phyloP scores from a whole-genome alignment of 1,140 invertebrate genomes.

The Anoplophora glabripennis region DNA sequence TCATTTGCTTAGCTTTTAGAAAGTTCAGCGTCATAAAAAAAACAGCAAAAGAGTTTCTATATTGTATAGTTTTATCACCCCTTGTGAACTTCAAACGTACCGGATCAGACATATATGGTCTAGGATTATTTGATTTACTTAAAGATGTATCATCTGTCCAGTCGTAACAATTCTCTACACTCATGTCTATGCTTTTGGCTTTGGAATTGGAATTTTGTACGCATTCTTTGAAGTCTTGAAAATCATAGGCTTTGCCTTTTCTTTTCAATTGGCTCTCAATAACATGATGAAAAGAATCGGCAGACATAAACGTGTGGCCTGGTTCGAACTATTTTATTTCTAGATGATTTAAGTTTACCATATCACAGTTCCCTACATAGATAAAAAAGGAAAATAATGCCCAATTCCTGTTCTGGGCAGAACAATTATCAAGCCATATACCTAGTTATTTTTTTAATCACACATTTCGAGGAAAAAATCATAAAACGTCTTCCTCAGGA shows the following conservation, averaged over 20 bases:
- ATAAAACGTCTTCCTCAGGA: slow-evolving; percentile 31
- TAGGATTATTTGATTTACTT: slow-evolving; percentile 2
- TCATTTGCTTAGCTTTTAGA: slow-evolving; percentile 11
- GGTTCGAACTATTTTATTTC: slow-evolving; percentile 18
- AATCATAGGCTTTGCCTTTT: slow-evolving; percentile 14
- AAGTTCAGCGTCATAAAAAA: slow-evolving; percentile 9
- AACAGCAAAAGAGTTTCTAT: slow-evolving; percentile 9
- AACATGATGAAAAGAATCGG: slow-evolving; percentile 12
- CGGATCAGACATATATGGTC: slow-evolving; percentile 9
- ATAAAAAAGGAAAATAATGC: slow-evolving; percentile 14
- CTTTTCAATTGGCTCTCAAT: slow-evolving; percentile 12
- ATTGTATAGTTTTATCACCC: neutral
- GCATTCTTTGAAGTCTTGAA: slow-evolving; percentile 7
- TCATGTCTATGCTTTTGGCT: slow-evolving; percentile 7
- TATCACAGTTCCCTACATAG: slow-evolving; percentile 8
- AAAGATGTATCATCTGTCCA: slow-evolving; percentile 9
- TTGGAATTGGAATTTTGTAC: slow-evolving; percentile 9
- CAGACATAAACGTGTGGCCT: slow-evolving; percentile 3
- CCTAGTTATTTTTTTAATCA: slow-evolving; percentile 22
- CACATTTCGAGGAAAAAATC: slow-evolving; percentile 21
- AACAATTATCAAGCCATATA: slow-evolving; percentile 36
- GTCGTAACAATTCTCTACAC: slow-evolving; percentile 8
- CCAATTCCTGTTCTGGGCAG: slow-evolving; percentile 34
- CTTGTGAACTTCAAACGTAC: slow-evolving; percentile 6
- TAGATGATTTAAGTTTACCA: slow-evolving; percentile 9